Evolutionary conservation across 2,888 invertebrate genomes (phyloP), one percentile per base, ranked within the genome.

Genomic region (Drosophila trichaetosa): DNA sequence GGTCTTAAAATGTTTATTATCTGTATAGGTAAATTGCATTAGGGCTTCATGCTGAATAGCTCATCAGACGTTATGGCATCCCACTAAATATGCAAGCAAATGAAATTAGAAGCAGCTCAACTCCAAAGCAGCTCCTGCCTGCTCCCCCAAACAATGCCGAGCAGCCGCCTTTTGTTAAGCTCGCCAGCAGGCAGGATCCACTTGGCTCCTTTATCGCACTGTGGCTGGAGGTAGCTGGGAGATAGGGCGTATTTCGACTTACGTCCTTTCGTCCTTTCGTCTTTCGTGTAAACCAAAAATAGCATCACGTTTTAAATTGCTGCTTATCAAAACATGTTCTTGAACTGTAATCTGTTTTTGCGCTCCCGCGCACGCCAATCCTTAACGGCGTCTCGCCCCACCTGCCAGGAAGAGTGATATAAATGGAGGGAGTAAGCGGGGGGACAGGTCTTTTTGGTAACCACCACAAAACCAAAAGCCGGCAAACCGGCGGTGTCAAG

Each of bases 251-350:
- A 16, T 66, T 57, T 48, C 40, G 33, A 13, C 33, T 13, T 18
- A 4, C 65, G 31, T 31, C 38, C 33, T 33, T 8, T 10, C 31
- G 31, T 31, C 31, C 31, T 69, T 58, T 51, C 60, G 51, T 53
- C 48, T 61, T 46, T 58, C 63, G 73, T 63, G 76, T 82, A 72
- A 83, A 83, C 83, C 88, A 88, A 90, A 88, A 90, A 89, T 90
- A 87, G 82, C 86, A 86, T 85, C 89, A 89, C 91, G 91, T 89
- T 90, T 90, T 84, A 90, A 88, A 89, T 89, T 90, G 90, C 88
- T 91, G 83, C 89, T 89, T 89, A 90, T 89, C 91, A 90, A 90
- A 90, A 90, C 83, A 90, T 87, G 84, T 85, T 79, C 83, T 78
- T 82, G 78, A 88, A 83, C 90, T 86, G 90, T 87, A 87, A 87